Conservation (phyloP, 2,113 vertebrate species). For the Periophthalmus modestus region DNA sequence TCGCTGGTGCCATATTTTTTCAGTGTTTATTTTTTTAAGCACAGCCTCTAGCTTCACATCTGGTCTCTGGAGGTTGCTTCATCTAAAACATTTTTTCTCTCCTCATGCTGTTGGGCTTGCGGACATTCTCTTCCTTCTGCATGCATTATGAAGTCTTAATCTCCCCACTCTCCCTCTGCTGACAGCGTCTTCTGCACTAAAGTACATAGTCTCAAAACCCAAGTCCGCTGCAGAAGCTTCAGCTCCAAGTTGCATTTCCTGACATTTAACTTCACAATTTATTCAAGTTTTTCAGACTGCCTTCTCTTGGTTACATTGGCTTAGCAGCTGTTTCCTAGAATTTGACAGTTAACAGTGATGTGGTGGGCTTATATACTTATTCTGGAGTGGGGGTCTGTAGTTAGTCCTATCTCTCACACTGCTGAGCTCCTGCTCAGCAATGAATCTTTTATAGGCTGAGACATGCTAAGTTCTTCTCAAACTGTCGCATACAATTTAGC, state of each 20-base stretch:
- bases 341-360: slow-evolving; percentile 45
- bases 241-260: slow-evolving; percentile 43
- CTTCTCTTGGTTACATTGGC: slow-evolving; percentile 1
- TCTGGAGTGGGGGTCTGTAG: slow-evolving; percentile 31
- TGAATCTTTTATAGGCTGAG: slow-evolving; percentile 50
- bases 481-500: slow-evolving; percentile 23
- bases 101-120: background rate
- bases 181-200: slow-evolving; percentile 33
- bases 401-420: slow-evolving; percentile 42
- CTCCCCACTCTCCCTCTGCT: slow-evolving; percentile 18
- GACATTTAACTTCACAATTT: slow-evolving; percentile 27
- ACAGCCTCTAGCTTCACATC: background rate
- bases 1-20: background rate
- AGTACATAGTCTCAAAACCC: slow-evolving; percentile 20
- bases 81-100: background rate
- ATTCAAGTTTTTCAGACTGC: slow-evolving; percentile 23
- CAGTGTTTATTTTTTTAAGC: background rate
- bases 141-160: slow-evolving; percentile 37
- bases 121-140: slow-evolving; percentile 5
- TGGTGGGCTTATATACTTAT: slow-evolving; percentile 34
- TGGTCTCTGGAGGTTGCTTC: background rate
- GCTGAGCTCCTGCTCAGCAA: background rate
- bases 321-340: slow-evolving; percentile 1
- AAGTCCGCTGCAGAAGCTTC: slow-evolving; percentile 17
- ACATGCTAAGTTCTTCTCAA: slow-evolving; percentile 32